Evolutionary conservation across 2,888 invertebrate species (phyloP).

Genomic region (Pollenia amentaria): DNA sequence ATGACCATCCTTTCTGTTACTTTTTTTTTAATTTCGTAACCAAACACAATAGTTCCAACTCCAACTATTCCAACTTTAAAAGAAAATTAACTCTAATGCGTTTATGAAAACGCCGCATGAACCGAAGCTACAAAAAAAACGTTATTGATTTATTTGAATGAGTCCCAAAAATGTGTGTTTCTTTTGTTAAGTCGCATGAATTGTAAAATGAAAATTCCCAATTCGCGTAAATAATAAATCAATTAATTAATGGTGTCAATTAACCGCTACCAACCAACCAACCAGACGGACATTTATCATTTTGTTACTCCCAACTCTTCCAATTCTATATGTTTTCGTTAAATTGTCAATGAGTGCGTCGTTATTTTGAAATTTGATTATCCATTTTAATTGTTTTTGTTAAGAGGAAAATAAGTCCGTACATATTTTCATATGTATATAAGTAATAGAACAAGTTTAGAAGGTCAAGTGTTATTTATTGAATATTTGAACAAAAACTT

Average conservation of each 20-base stretch:
- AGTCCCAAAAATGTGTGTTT: background rate
- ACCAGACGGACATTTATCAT: constrained; percentile 2
- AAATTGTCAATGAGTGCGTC: constrained; percentile 47
- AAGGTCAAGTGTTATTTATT: constrained; percentile 51
- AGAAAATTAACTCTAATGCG: background rate
- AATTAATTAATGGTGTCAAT: constrained; percentile 36
- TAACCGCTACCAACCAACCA: background rate
- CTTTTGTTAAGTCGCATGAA: constrained; percentile 26
- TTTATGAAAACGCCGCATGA: constrained; percentile 31
- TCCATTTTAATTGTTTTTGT: constrained; percentile 18
- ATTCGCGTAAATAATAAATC: constrained; percentile 22
- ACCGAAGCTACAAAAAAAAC: background rate
- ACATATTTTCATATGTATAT: background rate
- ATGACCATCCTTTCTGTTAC: constrained; percentile 48
- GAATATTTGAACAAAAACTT: constrained; percentile 17
- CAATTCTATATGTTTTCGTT: constrained; percentile 8
- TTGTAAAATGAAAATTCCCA: background rate
- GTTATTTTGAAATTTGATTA: constrained; percentile 30
- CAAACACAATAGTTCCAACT: constrained; percentile 22
- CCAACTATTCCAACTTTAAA: constrained; percentile 11
- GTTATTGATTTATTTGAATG: constrained; percentile 1
- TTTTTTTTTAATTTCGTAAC: constrained; percentile 30
- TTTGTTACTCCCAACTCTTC: background rate
- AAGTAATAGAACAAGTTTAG: constrained; percentile 8
- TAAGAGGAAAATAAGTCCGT: constrained; percentile 1